A percentile compares a stretch with the other conserved stretches of the same genome.
These are phyloP conservation scores for Syngnathus floridae DNA, from an alignment of 2,113 vertebrate species.

Conservation along the genomic window DNA sequence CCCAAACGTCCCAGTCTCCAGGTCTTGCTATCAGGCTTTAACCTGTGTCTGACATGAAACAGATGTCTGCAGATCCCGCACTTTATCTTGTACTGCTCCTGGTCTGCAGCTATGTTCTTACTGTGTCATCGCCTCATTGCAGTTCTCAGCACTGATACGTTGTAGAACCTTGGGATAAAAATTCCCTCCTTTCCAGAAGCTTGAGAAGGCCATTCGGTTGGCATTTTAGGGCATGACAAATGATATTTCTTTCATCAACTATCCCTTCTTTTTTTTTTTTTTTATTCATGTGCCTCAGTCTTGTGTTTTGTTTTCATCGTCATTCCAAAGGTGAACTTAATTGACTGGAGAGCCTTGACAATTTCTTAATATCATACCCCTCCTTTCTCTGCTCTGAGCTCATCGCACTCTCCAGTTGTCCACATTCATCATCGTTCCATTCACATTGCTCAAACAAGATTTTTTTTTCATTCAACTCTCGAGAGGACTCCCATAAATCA, in stretches of 20 bases:
- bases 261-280: neutral
- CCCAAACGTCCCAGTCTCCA: slow-evolving; percentile 26
- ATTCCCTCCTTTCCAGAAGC: neutral
- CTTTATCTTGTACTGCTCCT: neutral
- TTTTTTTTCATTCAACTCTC: slow-evolving; percentile 4
- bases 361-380: neutral
- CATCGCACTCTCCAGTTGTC: slow-evolving; percentile 16
- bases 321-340: neutral
- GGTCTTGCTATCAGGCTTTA: slow-evolving; percentile 48
- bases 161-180: neutral
- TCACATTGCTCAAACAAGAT: slow-evolving; percentile 15
- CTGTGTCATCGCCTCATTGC: neutral
- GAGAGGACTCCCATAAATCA: slow-evolving; percentile 13
- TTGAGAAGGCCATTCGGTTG: neutral
- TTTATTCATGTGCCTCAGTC: neutral
- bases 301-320: neutral
- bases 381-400: neutral
- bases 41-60: slow-evolving; percentile 58
- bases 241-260: neutral
- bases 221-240: neutral
- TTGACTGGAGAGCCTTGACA: neutral
- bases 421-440: slow-evolving; percentile 14
- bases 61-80: slow-evolving; percentile 39
- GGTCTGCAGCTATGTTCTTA: neutral
- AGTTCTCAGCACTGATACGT: too few relatives aligned